Evolutionary conservation across 2,113 vertebrate species (phyloP).

Genomic region (Mustela lutreola): DNA sequence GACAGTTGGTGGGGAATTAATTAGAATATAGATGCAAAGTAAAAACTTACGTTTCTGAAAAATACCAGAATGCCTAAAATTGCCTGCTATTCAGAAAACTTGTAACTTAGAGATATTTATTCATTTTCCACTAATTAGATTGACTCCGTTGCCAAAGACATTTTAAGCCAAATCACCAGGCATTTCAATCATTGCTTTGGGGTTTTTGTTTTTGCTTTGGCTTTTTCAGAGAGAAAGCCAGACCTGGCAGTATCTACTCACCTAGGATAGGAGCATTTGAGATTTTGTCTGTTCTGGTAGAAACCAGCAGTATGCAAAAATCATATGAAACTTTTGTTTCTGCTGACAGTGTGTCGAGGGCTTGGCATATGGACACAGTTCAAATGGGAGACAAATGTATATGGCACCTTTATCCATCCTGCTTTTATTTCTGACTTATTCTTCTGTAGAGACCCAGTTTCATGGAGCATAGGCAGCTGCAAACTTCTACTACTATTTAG

Average conservation of each 20-base stretch:
- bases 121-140: slow-evolving; percentile 33
- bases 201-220: background rate
- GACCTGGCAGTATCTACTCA: background rate
- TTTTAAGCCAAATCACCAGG: background rate
- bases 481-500: background rate
- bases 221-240: background rate
- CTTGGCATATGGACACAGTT: background rate
- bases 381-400: background rate
- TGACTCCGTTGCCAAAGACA: background rate
- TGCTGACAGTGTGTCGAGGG: background rate
- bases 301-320: slow-evolving; percentile 16
- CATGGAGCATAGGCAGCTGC: background rate
- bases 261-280: background rate
- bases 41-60: slow-evolving; percentile 58
- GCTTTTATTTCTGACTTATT: background rate
- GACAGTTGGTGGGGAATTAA: background rate
- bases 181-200: background rate
- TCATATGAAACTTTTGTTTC: background rate
- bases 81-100: background rate
- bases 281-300: slow-evolving; percentile 32
- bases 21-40: slow-evolving; percentile 47
- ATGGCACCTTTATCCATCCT: background rate
- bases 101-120: slow-evolving; percentile 16
- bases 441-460: background rate
- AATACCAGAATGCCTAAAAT: slow-evolving; percentile 25